Conservation (phyloP, 2,113 vertebrate genomes). For the Rhipidura dahli region DNA sequence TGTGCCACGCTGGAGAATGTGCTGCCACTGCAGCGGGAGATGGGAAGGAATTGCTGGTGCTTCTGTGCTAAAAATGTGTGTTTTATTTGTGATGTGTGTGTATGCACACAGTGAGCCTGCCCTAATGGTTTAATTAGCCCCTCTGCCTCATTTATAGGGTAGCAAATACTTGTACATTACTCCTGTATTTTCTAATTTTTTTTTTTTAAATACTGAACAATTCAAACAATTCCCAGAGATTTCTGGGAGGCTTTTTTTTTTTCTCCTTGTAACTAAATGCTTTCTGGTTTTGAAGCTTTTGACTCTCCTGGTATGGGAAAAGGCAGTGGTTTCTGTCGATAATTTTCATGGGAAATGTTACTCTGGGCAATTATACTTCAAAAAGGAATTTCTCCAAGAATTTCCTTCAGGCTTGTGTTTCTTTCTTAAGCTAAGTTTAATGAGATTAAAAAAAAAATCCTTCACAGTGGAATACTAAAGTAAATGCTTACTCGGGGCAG, state of each 20-base stretch:
- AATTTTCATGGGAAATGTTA: neutral
- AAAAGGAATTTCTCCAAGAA: neutral
- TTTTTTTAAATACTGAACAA: neutral
- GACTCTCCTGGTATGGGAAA: neutral
- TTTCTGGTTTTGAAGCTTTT: neutral
- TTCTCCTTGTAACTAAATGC: neutral
- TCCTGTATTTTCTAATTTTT: neutral
- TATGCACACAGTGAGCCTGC: neutral
- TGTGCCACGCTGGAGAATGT: neutral
- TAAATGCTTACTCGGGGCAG: neutral
- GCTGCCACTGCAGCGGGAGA: neutral
- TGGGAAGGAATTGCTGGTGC: accelerated
- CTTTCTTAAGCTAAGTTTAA: neutral
- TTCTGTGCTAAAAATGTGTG: neutral
- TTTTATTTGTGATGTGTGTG: neutral
- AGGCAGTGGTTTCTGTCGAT: neutral
- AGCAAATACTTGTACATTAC: neutral
- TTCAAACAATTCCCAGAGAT: neutral
- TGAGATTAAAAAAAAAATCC: neutral
- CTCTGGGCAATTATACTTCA: neutral
- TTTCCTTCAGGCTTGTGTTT: constrained; percentile 30
- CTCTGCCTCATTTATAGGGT: neutral
- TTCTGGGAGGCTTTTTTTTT: neutral
- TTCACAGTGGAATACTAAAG: neutral
- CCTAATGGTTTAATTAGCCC: neutral